Conservation (phyloP, 2,888 invertebrate species). For the Phyllotreta cruciferae region DNA sequence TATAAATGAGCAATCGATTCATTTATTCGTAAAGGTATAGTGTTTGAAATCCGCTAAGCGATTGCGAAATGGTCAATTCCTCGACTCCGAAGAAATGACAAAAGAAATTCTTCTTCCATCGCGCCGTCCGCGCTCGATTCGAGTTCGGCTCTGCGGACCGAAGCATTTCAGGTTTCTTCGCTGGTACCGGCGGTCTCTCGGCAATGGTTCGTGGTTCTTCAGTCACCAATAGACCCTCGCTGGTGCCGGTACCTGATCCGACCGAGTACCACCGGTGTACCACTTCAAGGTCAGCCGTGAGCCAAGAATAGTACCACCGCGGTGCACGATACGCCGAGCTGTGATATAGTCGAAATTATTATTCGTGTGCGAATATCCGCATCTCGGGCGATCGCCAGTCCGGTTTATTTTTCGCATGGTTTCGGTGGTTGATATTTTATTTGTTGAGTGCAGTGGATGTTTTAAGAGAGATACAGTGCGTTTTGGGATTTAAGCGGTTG, state of each 20-base stretch:
- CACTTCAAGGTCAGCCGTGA: conserved; percentile 39
- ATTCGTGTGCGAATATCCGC: conserved; percentile 29
- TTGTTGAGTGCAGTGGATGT: conserved; percentile 17
- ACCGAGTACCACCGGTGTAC: conserved; percentile 29
- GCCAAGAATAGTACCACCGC: conserved; percentile 34
- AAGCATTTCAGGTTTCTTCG: conserved; percentile 40
- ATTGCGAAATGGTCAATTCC: conserved; percentile 15
- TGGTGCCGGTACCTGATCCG: conserved; percentile 38
- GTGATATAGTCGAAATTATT: conserved; percentile 33
- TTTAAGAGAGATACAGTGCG: conserved; percentile 12
- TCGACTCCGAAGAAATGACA: conserved; percentile 23
- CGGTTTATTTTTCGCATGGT: conserved; percentile 7
- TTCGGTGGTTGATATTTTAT: conserved; percentile 2
- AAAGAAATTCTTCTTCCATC: conserved; percentile 32
- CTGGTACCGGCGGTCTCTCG: conserved; percentile 30
- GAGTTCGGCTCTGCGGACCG: conserved; percentile 38
- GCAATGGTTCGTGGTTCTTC: conserved; percentile 27
- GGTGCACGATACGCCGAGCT: conserved; percentile 33
- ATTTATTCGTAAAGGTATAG: background rate
- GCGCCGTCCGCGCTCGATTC: conserved; percentile 26
- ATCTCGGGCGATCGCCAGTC: conserved; percentile 6
- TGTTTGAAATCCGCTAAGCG: conserved; percentile 11
- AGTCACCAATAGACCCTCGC: conserved; percentile 39
- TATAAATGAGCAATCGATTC: too few relatives aligned
- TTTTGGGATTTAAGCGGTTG: conserved; percentile 18